Evolutionary conservation across 2,797 vertebrate species (phyloP), one percentile per base, ranked within the genome.

Genomic region (Gambusia yucatana): DNA sequence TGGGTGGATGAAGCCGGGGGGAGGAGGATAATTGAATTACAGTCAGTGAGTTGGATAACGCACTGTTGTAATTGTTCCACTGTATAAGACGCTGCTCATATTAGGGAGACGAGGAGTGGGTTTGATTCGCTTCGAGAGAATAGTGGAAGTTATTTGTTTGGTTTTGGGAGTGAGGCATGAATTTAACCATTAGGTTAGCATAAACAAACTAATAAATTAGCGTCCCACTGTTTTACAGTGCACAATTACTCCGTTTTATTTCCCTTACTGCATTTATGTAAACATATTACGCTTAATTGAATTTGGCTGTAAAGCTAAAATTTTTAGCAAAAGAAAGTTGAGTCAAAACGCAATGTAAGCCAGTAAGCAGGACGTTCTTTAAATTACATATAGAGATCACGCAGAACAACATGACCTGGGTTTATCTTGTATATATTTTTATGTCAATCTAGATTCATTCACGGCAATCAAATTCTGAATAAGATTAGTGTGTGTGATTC

Each of bases 1-100:
- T 88, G 92, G 85, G 85, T 89, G 90, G 91, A 92, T 93, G 90
- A 89, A 91, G 92, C 93, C 92, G 16, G 84, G 85, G 92, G 92
- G 92, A 86, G 91, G 86, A 77, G 91, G 92, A 89, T 95, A 95
- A 96, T 95, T 96, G 90, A 95, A 96, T 96, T 94, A 95, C 87
- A 93, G 93, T 89, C 91, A 90, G 92, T 84, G 88, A 93, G 91
- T 93, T 93, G 89, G 90, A 94, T 94, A 95, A 94, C 90, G 90
- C 90, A 92, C 91, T 90, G 90, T 85, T 94, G 87, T 95, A 95
- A 95, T 96, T 95, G 94, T 95, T 93, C 79, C 82, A 93, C 89
- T 92, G 86, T 87, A 87, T 88, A 90, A 94, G 89, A 91, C 84
- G 86, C 77, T 85, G 86, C 79, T 88, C 85, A 84, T 87, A 88